Percentiles rank a stretch among this genome's conserved stretches.
These are phyloP conservation scores for Anthoscopus minutus DNA, from an alignment of 2,113 vertebrate genomes.

Conservation along the genomic window DNA sequence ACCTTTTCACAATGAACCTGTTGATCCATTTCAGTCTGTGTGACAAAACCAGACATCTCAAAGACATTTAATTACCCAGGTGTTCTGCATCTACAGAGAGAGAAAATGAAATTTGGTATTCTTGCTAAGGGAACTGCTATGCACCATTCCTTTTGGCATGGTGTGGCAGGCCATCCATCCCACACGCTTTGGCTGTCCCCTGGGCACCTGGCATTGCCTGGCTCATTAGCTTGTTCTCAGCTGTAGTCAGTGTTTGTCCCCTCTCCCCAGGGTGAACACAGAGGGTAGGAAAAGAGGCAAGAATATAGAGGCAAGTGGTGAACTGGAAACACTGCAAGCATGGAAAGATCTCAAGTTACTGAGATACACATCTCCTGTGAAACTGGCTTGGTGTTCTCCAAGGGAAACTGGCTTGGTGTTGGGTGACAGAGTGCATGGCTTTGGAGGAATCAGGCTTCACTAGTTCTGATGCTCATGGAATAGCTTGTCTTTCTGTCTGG, in stretches of 20 bases:
- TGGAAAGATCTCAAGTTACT: neutral
- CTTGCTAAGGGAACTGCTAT: neutral
- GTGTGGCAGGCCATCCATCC: neutral
- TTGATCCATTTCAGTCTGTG: neutral
- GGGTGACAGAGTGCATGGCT: neutral
- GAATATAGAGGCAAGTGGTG: neutral
- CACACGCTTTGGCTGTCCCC: accelerated
- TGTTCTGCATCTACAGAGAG: neutral
- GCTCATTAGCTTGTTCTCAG: neutral
- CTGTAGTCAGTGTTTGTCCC: neutral
- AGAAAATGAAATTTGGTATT: neutral
- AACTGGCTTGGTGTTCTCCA: too few relatives aligned
- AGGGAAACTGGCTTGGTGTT: neutral
- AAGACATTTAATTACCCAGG: neutral
- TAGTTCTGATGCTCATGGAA: neutral
- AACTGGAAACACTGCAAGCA: neutral
- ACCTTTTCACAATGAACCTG: neutral
- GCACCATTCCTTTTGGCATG: accelerated
- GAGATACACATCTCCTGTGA: neutral
- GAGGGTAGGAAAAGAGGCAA: too few relatives aligned
- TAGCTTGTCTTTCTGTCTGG: neutral
- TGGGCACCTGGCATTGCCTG: accelerated
- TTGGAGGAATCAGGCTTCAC: neutral
- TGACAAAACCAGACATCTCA: neutral
- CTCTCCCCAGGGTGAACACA: neutral